Evolutionary conservation across 2,888 invertebrate species (phyloP), one percentile per base, ranked within the genome.

Genomic region (Sarcophaga caerulescens): DNA sequence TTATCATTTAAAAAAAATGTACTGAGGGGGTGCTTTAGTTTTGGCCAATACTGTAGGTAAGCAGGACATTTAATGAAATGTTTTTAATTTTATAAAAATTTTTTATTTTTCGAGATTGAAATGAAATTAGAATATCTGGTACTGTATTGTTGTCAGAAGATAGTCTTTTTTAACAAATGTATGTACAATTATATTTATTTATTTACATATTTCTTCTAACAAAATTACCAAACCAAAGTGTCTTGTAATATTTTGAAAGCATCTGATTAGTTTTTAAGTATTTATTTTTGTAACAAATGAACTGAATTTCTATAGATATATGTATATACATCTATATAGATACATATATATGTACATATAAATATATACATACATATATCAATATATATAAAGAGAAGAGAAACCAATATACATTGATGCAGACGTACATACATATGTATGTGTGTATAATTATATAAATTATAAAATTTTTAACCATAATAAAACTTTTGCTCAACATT

Each of bases 191-290:
- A n/a, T n/a, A n/a, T n/a, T n/a, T 74, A 23, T 74, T 75, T 47
- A 63, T 60, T 73, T 65, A 25, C 65, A 52, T 52, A 47, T 75
- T 75, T 75, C 52, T 75, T 75, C 63, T 74, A 74, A 63, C 63
- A 60, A 60, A 75, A 75, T 10, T 44, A 66, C 63, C 68, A 69
- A 35, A 73, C 74, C 85, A 81, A 85, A 85, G 70, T 70, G 62
- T 44, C 66, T 71, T 62, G 65, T 69, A 69, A 75, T 76, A 74
- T 68, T 75, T 78, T 81, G 74, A 75, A 86, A 86, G 78, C 84
- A 86, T 83, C 81, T 84, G 78, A 83, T 81, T 81, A 83, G 35
- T 62, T 71, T 76, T 76, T 57, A 75, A 35, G 21, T 66, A 35
- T 70, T 17, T 66, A 4, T 57, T 65, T 65, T 70, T 47, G 57